Evolutionary conservation across 2,797 vertebrate genomes (phyloP).

Genomic region (Pitangus sulphuratus): DNA sequence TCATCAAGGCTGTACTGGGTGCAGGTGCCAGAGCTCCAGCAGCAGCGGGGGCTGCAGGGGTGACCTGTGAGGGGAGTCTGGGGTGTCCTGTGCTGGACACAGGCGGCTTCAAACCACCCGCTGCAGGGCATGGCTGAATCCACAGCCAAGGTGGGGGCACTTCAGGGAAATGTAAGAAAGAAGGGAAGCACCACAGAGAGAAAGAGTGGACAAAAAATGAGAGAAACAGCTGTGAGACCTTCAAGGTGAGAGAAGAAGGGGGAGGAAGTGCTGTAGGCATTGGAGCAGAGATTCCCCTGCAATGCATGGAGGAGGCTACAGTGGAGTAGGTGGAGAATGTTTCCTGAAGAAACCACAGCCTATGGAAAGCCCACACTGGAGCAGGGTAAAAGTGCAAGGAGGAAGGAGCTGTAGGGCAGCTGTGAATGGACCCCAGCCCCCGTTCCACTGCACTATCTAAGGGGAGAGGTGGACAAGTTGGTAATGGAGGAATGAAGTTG

Average conservation of each 20-base stretch:
- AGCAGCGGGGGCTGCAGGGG: accelerated
- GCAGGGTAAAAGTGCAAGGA: background rate
- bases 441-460: accelerated
- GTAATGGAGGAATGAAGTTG: background rate
- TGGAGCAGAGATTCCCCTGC: accelerated
- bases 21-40: accelerated
- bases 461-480: background rate
- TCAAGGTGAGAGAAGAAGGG: background rate
- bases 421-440: accelerated
- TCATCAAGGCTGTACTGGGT: accelerated
- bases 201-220: background rate
- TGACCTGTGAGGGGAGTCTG: accelerated
- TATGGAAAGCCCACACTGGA: accelerated
- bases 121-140: accelerated
- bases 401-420: background rate
- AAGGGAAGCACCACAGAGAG: background rate
- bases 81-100: accelerated
- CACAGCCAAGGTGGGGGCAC: accelerated
- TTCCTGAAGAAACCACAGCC: background rate
- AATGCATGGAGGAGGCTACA: accelerated
- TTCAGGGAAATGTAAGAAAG: accelerated
- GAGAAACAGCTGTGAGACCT: background rate
- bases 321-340: background rate
- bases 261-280: background rate
- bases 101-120: accelerated